Conservation (phyloP, 2,797 vertebrate species). For the Hydrolagus colliei region DNA sequence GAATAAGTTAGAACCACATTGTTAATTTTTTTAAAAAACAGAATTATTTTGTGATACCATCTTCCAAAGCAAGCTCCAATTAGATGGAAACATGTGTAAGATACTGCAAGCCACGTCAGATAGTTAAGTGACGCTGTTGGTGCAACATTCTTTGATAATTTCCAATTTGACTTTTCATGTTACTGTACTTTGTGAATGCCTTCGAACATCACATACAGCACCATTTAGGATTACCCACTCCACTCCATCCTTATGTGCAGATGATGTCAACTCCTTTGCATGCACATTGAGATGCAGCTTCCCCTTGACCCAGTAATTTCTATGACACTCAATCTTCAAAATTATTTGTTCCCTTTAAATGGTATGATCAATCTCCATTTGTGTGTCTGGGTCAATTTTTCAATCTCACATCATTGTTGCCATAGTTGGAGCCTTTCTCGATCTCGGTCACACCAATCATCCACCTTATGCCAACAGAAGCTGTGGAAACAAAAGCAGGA, state of each 20-base stretch:
- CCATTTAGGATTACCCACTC: neutral
- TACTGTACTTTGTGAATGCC: neutral
- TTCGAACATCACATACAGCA: slow-evolving; percentile 26
- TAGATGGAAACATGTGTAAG: neutral
- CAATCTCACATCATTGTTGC: slow-evolving; percentile 60
- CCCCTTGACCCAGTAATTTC: neutral
- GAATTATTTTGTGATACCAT: slow-evolving; percentile 22
- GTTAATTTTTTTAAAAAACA: slow-evolving; percentile 14
- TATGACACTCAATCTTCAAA: slow-evolving; percentile 33
- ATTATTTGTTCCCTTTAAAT: slow-evolving; percentile 46
- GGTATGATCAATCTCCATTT: slow-evolving; percentile 35
- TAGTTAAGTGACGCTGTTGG: slow-evolving; percentile 13
- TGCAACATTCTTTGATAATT: slow-evolving; percentile 1
- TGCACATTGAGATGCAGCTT: neutral
- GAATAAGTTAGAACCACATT: slow-evolving; percentile 25
- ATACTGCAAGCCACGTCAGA: slow-evolving; percentile 11
- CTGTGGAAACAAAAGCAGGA: slow-evolving; percentile 48
- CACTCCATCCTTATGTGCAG: neutral
- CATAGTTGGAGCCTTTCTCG: slow-evolving; percentile 77
- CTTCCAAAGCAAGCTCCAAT: slow-evolving; percentile 15
- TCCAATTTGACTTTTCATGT: slow-evolving; percentile 26
- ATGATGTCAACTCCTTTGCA: slow-evolving; percentile 1
- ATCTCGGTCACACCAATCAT: slow-evolving; percentile 96
- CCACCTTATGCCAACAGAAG: slow-evolving; percentile 77
- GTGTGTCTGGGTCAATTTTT: slow-evolving; percentile 53